Evolutionary conservation across 1,140 invertebrate species (phyloP).

Genomic region (Orius insidiosus): DNA sequence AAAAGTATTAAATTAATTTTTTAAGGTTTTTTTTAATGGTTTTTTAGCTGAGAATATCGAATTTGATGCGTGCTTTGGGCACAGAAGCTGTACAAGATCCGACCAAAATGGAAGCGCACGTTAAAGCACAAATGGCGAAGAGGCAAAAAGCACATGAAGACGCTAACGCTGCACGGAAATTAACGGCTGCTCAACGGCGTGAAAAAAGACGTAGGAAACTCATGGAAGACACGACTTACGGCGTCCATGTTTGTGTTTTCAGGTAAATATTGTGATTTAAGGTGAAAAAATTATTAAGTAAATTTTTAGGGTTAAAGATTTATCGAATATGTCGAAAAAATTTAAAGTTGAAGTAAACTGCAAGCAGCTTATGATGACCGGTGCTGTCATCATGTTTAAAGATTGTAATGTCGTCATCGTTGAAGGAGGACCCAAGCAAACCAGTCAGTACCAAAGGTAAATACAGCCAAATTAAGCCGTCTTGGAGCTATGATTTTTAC

Average conservation of each 20-base stretch:
- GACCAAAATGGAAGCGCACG: conserved; percentile 97
- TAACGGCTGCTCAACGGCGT: conserved; percentile 83
- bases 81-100: conserved; percentile 97
- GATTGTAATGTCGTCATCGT: conserved; percentile 95
- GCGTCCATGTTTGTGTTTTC: conserved; percentile 85
- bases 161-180: conserved; percentile 81
- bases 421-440: conserved; percentile 93
- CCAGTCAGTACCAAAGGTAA: conserved; percentile 80
- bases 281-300: too few relatives aligned
- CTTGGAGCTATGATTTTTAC: too few relatives aligned
- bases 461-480: too few relatives aligned
- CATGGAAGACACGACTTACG: conserved; percentile 73
- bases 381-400: conserved; percentile 79
- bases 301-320: conserved; percentile 59
- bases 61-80: conserved; percentile 94
- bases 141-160: conserved; percentile 88
- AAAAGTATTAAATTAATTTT: conserved; percentile 37
- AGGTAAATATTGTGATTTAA: too few relatives aligned
- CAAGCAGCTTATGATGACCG: conserved; percentile 93
- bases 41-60: conserved; percentile 72
- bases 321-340: conserved; percentile 81
- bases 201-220: conserved; percentile 89
- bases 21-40: conserved; percentile 10
- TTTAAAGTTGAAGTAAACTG: conserved; percentile 98
- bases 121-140: conserved; percentile 95